Evolutionary conservation across 2,797 vertebrate species (phyloP).

Genomic region (Gadopsis marmoratus): DNA sequence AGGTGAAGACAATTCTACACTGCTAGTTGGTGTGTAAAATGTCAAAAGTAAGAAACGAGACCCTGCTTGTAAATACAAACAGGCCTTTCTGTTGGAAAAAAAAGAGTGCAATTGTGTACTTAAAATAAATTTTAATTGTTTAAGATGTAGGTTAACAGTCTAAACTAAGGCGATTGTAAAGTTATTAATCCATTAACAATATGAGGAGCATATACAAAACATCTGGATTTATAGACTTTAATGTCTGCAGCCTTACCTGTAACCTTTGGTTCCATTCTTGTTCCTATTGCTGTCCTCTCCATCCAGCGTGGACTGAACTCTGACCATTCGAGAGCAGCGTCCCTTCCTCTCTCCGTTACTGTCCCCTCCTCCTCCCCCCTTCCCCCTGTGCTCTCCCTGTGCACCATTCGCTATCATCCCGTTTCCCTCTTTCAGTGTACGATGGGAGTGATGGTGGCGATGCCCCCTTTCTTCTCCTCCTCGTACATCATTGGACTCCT

Average conservation of each 20-base stretch:
- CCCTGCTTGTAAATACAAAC: not conserved
- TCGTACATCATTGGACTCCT: slow-evolving; percentile 64
- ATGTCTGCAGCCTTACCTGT: slow-evolving; percentile 57
- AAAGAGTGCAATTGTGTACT: not conserved
- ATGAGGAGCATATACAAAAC: not conserved
- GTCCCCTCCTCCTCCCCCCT: slow-evolving; percentile 82
- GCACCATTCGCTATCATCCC: slow-evolving; percentile 79
- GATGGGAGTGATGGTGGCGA: slow-evolving; percentile 84
- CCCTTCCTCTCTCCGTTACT: slow-evolving; percentile 84
- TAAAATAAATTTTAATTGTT: not conserved
- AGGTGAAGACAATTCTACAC: not conserved
- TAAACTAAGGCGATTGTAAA: not conserved
- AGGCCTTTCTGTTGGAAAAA: not conserved
- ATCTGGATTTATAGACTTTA: not conserved
- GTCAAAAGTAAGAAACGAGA: not conserved
- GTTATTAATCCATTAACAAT: not conserved
- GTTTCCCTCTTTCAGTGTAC: slow-evolving; percentile 86
- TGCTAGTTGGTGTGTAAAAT: not conserved
- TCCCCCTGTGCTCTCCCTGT: slow-evolving; percentile 81
- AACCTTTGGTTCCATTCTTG: slow-evolving; percentile 78
- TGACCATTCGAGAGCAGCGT: slow-evolving; percentile 84
- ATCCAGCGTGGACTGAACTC: slow-evolving; percentile 84
- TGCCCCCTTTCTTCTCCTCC: slow-evolving; percentile 75
- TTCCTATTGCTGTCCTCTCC: slow-evolving; percentile 83
- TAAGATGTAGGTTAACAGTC: not conserved